These are phyloP conservation scores for Hymenochirus boettgeri DNA, from an alignment of 2,113 vertebrate species.

Conservation along the genomic window DNA sequence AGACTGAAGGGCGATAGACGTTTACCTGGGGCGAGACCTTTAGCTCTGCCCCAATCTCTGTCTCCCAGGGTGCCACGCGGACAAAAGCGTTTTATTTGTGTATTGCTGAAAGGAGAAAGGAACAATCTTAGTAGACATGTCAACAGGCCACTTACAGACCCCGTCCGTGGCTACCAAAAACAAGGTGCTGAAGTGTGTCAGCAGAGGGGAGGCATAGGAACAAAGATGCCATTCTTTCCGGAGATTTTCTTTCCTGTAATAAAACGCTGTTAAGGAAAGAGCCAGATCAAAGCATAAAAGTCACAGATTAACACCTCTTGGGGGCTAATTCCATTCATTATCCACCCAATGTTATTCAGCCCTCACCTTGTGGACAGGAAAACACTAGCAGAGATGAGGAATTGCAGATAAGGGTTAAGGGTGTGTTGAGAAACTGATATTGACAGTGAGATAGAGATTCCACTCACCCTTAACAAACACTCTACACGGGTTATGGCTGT, in stretches of 20 bases:
- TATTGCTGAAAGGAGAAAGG: conserved; percentile 2
- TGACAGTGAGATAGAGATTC: no score
- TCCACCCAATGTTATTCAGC: conserved; percentile 10
- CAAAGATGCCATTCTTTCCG: conserved; percentile 25
- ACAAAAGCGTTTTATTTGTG: neutral
- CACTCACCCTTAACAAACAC: no score
- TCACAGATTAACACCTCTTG: conserved; percentile 42
- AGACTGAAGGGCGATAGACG: no score
- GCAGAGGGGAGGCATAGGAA: neutral
- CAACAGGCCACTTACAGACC: conserved; percentile 15
- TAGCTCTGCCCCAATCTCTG: no score
- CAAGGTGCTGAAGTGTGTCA: conserved; percentile 29
- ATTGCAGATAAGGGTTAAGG: conserved; percentile 8
- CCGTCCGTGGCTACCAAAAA: conserved; percentile 13
- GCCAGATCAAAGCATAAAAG: conserved; percentile 26
- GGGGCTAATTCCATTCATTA: conserved; percentile 39
- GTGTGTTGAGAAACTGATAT: no score
- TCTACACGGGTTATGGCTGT: no score
- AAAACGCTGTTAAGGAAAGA: conserved; percentile 9
- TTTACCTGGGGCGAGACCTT: no score
- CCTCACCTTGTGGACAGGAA: conserved; percentile 15
- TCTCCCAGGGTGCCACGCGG: no score
- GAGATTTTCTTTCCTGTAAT: neutral
- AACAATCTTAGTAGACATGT: conserved; percentile 12
- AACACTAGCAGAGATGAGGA: conserved; percentile 15